Conservation (phyloP, 1,140 invertebrate genomes). For the Apis florea region DNA sequence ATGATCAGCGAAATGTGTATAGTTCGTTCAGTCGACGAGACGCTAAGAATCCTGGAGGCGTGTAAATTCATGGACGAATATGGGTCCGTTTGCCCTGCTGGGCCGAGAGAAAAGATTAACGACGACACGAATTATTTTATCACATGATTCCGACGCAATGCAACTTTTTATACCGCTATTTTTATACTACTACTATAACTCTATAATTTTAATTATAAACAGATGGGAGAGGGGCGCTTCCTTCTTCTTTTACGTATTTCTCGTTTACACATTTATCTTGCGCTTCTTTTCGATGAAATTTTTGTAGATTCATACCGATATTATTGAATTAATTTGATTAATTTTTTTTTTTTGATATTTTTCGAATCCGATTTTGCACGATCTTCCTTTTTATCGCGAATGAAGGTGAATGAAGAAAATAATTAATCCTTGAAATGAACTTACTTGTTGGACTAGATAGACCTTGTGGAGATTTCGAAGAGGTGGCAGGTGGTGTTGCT, state of each 20-base stretch:
- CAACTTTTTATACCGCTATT: background rate
- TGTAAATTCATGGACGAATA: slow-evolving; percentile 96
- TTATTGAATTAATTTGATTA: background rate
- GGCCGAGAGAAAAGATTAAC: slow-evolving; percentile 91
- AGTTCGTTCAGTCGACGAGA: slow-evolving; percentile 90
- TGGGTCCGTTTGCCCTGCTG: slow-evolving; percentile 96
- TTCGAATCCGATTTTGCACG: background rate
- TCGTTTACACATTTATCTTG: too few relatives aligned
- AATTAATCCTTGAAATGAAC: slow-evolving; percentile 50
- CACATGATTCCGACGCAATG: background rate
- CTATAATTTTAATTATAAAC: background rate
- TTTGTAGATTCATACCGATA: background rate
- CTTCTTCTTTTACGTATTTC: background rate
- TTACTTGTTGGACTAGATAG: slow-evolving; percentile 73
- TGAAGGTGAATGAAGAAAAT: background rate
- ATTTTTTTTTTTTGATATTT: background rate
- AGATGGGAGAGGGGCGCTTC: background rate
- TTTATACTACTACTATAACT: background rate
- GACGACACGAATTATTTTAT: slow-evolving; percentile 35
- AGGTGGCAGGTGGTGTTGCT: slow-evolving; percentile 57
- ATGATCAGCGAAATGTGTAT: slow-evolving; percentile 98
- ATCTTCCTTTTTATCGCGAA: background rate
- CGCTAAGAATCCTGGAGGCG: slow-evolving; percentile 92
- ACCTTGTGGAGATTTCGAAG: slow-evolving; percentile 67
- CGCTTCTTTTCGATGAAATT: background rate